Evolutionary conservation across 2,888 invertebrate species (phyloP), one percentile per base, ranked within the genome.

Genomic region (Drosophila anomelani): DNA sequence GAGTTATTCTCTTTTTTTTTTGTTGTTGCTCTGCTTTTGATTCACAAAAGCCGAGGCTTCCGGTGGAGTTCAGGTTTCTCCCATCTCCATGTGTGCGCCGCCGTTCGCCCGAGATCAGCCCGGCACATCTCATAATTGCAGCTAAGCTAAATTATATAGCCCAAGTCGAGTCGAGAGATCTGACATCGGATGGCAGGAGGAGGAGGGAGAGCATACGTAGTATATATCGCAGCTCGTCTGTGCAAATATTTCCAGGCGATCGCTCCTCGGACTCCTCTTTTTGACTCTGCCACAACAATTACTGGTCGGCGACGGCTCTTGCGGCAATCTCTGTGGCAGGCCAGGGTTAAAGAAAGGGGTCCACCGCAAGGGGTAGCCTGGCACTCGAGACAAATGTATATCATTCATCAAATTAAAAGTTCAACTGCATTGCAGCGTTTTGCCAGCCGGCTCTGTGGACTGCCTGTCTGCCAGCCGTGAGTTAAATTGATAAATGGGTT

Each of bases 341-440:
- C 56, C 51, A 53, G 56, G 43, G 23, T 61, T 54, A 53, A 53
- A 2, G 53, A 26, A 57, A n/a, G 49, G 26, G 53, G 23, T 46
- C 39, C 44, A 56, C 73, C 77, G 54, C 64, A 76, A 66, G 73
- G 70, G 79, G 75, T 47, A 69, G 55, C 68, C 71, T 75, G 67
- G 82, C 86, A 88, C 84, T 85, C 81, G 84, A 85, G 84, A 85
- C 89, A 85, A 88, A 87, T 89, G 85, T 86, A 76, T 87, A 89
- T 89, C 89, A 86, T 86, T 86, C 85, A 85, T 89, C 88, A 86
- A 86, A 86, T 86, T 89, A 89, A 86, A 86, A 89, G 82, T 87
- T 86, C 82, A 82, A 79, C 79, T 80, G 72, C 76, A 73, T 58
- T 80, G 72, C 76, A 49, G 66, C 74, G 57, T 74, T 73, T 84